A percentile compares a stretch with the other conserved stretches of the same genome.
These are phyloP conservation scores for Rhyacichthys aspro DNA, from an alignment of 2,797 vertebrate genomes.

Conservation along the genomic window DNA sequence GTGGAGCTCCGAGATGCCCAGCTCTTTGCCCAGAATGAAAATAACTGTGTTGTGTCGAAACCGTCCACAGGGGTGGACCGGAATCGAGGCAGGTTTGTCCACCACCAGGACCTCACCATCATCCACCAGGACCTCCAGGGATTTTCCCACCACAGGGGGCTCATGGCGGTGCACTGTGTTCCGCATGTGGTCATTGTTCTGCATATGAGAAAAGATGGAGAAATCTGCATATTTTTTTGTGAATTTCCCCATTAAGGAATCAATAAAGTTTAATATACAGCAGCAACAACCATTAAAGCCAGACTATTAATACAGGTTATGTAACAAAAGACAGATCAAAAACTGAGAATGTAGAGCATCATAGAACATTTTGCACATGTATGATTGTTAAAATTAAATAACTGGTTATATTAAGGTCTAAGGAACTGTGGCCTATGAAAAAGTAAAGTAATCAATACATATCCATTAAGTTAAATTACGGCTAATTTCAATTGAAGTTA, in stretches of 20 bases:
- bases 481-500: no score
- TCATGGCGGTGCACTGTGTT: constrained; percentile 97
- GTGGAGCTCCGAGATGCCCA: constrained; percentile 87
- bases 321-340: no score
- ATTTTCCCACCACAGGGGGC: constrained; percentile 88
- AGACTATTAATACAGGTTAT: background rate
- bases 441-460: no score
- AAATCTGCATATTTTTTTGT: no score
- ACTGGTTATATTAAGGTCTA: no score
- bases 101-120: constrained; percentile 91
- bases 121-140: constrained; percentile 86
- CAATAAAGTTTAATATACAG: background rate
- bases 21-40: constrained; percentile 96
- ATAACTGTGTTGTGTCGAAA: constrained; percentile 97
- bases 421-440: no score
- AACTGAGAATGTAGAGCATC: no score
- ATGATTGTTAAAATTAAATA: no score
- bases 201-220: constrained; percentile 1
- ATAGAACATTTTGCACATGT: no score
- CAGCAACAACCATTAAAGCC: background rate
- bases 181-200: constrained; percentile 94
- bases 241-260: no score
- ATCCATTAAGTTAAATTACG: no score
- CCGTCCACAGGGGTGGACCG: constrained; percentile 96
- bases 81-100: constrained; percentile 94